These are phyloP conservation scores for Clarias batrachus DNA, from an alignment of 2,113 vertebrate genomes.

Conservation along the genomic window DNA sequence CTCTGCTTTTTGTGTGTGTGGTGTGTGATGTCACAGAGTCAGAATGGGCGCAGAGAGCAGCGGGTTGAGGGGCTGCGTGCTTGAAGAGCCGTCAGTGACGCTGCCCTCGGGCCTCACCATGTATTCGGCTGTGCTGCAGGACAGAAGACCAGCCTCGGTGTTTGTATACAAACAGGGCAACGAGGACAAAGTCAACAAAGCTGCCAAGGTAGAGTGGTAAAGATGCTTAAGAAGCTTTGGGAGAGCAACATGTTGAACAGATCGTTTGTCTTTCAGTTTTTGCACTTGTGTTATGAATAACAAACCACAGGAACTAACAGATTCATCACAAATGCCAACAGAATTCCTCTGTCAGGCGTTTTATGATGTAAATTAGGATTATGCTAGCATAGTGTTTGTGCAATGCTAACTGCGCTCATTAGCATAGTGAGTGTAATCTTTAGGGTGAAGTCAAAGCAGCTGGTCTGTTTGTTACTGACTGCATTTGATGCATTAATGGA, in stretches of 20 bases:
- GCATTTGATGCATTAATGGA: background rate
- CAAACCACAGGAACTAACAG: too few species aligned
- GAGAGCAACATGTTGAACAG: background rate
- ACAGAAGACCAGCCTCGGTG: constrained; percentile 83
- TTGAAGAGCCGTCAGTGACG: constrained; percentile 75
- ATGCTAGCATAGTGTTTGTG: background rate
- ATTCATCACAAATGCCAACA: background rate
- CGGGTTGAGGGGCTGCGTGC: constrained; percentile 75
- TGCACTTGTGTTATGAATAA: background rate
- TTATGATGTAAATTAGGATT: background rate
- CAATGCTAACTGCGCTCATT: background rate
- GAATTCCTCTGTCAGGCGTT: background rate
- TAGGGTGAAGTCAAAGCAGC: background rate
- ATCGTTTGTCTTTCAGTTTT: background rate
- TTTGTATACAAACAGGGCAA: constrained; percentile 88
- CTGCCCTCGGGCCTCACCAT: constrained; percentile 81
- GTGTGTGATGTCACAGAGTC: background rate
- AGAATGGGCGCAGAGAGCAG: constrained; percentile 94
- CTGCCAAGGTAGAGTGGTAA: constrained; percentile 80
- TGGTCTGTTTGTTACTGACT: background rate
- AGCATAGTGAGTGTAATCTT: background rate
- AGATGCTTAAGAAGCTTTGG: background rate
- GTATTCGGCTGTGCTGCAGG: constrained; percentile 81
- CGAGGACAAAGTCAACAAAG: constrained; percentile 92
- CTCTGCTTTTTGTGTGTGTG: background rate